phyloP scores from a whole-genome alignment of 2,888 invertebrate genomes.

The Nipponacmea schrenckii region DNA sequence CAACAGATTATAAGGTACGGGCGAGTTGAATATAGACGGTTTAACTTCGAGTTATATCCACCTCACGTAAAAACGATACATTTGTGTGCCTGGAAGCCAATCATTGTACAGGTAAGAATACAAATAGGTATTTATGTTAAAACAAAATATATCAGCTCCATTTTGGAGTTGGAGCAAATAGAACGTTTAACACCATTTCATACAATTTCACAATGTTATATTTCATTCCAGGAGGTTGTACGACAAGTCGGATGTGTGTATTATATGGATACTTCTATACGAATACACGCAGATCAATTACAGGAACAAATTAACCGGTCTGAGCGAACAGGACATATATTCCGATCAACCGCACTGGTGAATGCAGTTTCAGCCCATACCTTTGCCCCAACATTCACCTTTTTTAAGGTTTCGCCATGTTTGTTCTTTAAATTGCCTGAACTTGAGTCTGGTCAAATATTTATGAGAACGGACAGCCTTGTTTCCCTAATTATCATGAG shows the following conservation, averaged over 20 bases:
- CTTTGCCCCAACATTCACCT: not conserved
- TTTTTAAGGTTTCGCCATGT: not conserved
- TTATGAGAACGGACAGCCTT: not conserved
- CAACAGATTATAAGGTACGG: not conserved
- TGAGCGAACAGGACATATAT: not conserved
- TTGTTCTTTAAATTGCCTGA: not conserved
- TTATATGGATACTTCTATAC: not conserved
- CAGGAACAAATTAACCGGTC: not conserved
- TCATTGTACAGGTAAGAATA: not conserved
- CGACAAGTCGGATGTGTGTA: not conserved
- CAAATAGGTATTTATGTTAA: not conserved
- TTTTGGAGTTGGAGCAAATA: too few species aligned
- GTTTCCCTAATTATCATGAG: not conserved
- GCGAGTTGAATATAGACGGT: not conserved
- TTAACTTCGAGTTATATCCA: not conserved
- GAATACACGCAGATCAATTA: not conserved
- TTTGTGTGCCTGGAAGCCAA: not conserved
- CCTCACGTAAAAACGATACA: not conserved
- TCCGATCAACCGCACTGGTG: not conserved
- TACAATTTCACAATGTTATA: not conserved
- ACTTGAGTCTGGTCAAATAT: not conserved
- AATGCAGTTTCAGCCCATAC: not conserved
- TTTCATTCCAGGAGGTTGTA: not conserved
- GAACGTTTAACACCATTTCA: not conserved
- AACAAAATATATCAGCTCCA: not conserved